Evolutionary conservation across 1,140 invertebrate genomes (phyloP).

Genomic region (Lineus longissimus): DNA sequence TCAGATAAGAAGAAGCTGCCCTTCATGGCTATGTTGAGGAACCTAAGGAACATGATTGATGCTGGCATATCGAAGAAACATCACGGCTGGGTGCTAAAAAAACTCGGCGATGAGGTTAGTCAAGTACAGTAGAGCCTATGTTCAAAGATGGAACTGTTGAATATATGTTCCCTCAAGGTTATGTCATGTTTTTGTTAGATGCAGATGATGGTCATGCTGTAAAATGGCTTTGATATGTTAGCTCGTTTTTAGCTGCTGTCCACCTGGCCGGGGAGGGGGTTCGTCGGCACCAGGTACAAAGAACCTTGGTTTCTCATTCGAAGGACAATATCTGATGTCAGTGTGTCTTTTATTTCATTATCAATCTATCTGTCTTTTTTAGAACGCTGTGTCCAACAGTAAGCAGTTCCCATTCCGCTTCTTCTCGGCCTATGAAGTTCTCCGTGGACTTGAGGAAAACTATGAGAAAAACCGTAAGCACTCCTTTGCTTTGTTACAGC

Average conservation of each 20-base stretch:
- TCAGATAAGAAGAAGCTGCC: conserved; percentile 56
- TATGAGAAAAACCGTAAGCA: conserved; percentile 43
- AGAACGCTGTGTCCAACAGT: conserved; percentile 53
- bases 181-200: no score
- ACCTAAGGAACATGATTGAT: conserved; percentile 55
- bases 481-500: not conserved
- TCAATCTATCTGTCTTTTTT: conserved; percentile 14
- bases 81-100: conserved; percentile 45
- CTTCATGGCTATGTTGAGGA: conserved; percentile 58
- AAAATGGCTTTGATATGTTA: no score
- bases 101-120: conserved; percentile 51
- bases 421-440: conserved; percentile 55
- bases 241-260: no score
- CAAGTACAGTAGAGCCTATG: not conserved
- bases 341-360: no score
- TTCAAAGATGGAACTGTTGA: not conserved
- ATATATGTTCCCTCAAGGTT: not conserved
- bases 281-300: no score
- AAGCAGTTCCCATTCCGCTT: conserved; percentile 56
- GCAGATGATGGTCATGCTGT: no score
- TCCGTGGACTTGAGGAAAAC: conserved; percentile 43
- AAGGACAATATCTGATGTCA: no score
- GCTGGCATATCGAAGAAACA: conserved; percentile 52
- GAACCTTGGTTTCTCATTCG: no score
- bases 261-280: no score